Percentiles rank a stretch among this genome's conserved stretches.
phyloP scores from a whole-genome alignment of 2,113 vertebrate genomes.

The Megaceryle maxima region DNA sequence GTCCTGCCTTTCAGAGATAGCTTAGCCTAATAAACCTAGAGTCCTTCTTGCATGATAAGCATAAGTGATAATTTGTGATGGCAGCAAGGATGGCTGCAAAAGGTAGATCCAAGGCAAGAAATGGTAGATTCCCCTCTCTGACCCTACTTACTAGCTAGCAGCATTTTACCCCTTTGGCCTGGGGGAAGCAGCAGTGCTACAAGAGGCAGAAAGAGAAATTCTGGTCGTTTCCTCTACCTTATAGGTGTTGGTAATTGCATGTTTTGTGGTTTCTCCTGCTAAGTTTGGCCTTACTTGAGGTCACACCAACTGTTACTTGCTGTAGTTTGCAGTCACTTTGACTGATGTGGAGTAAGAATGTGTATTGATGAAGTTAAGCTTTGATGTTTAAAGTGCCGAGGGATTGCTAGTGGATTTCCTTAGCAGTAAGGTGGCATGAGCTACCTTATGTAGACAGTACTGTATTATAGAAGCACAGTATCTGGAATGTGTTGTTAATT shows the following conservation, averaged over 20 bases:
- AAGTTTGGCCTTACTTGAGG: background rate
- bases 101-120: background rate
- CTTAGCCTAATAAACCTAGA: background rate
- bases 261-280: background rate
- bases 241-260: background rate
- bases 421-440: background rate
- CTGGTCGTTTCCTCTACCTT: background rate
- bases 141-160: background rate
- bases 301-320: fast-evolving
- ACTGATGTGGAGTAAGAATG: background rate
- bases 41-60: background rate
- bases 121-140: background rate
- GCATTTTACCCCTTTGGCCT: background rate
- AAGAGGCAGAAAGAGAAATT: background rate
- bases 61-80: background rate
- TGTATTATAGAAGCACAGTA: background rate
- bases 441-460: background rate
- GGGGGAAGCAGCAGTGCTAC: background rate
- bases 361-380: background rate
- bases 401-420: background rate
- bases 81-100: background rate
- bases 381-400: background rate
- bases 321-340: background rate
- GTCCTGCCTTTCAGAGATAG: background rate
- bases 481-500: background rate